A percentile compares a stretch with the other conserved stretches of the same genome.
Evolutionary conservation across 2,888 invertebrate species (phyloP).

Genomic region (Rapana venosa): DNA sequence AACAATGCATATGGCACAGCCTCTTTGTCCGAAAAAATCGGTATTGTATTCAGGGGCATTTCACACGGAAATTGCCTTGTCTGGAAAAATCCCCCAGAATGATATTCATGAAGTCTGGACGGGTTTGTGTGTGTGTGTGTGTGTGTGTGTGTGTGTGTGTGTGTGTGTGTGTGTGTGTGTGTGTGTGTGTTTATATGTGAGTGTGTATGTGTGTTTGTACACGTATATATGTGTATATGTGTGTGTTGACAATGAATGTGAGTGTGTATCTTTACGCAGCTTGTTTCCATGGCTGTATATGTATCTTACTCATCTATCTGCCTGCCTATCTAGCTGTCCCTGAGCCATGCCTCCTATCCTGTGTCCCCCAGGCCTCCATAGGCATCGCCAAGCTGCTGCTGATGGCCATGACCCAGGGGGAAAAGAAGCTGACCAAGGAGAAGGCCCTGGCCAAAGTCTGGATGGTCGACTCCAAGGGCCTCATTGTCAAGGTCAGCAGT

Average conservation of each 20-base stretch:
- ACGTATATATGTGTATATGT: not conserved
- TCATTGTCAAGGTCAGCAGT: conserved; percentile 84
- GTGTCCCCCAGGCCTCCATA: conserved; percentile 86
- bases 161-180: conserved; percentile 10
- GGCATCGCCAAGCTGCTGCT: conserved; percentile 95
- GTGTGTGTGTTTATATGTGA: not conserved
- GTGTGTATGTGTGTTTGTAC: not conserved
- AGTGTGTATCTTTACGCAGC: too few species aligned
- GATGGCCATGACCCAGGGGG: conserved; percentile 88
- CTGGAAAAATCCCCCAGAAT: too few species aligned
- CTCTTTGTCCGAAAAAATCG: too few species aligned
- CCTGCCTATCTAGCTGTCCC: too few species aligned
- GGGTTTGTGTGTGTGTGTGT: not conserved
- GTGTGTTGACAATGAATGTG: too few species aligned
- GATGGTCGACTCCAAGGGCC: conserved; percentile 97
- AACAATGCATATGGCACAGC: too few species aligned
- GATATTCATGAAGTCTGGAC: too few species aligned
- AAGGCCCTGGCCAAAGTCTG: conserved; percentile 91
- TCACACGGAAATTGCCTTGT: too few species aligned
- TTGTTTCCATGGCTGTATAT: too few species aligned
- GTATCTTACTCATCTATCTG: too few species aligned
- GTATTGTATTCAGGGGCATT: too few species aligned
- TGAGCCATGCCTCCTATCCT: too few species aligned
- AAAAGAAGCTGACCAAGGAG: conserved; percentile 84
- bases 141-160: not conserved